phyloP scores from a whole-genome alignment of 2,113 vertebrate species.

The Acanthochromis polyacanthus region DNA sequence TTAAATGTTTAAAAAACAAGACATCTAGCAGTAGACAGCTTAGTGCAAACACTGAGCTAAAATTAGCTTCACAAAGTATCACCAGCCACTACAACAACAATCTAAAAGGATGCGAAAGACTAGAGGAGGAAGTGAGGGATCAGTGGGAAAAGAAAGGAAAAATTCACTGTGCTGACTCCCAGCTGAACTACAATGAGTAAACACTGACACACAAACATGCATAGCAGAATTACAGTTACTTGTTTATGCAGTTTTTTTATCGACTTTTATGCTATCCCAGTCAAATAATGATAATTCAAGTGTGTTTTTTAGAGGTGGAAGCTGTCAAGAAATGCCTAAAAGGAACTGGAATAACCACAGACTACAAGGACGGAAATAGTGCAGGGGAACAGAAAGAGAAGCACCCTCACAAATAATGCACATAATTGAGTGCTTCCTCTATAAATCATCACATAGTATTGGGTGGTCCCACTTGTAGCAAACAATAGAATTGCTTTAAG shows the following conservation, averaged over 20 bases:
- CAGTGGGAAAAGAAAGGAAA: background rate
- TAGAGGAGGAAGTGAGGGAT: conserved; percentile 38
- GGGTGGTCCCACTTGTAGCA: conserved; percentile 13
- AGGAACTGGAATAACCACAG: conserved; percentile 20
- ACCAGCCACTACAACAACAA: conserved; percentile 67
- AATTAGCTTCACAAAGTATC: conserved; percentile 66
- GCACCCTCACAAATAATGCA: background rate
- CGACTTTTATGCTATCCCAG: conserved; percentile 2
- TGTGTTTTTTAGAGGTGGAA: conserved; percentile 11
- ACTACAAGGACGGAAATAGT: conserved; percentile 17
- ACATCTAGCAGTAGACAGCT: conserved; percentile 27
- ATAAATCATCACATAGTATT: conserved; percentile 6
- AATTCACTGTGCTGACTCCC: conserved; percentile 1
- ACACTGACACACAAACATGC: background rate
- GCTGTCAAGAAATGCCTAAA: conserved; percentile 33
- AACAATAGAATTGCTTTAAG: background rate
- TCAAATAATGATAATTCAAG: background rate
- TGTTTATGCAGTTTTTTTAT: background rate
- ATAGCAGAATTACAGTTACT: background rate
- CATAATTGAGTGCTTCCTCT: conserved; percentile 7
- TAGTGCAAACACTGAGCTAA: conserved; percentile 59
- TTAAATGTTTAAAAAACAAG: conserved; percentile 3
- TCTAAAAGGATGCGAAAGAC: conserved; percentile 29
- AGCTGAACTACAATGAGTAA: conserved; percentile 6
- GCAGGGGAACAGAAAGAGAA: background rate